Evolutionary conservation across 2,888 invertebrate genomes (phyloP), one percentile per base, ranked within the genome.

Genomic region (Apodemia duryi): DNA sequence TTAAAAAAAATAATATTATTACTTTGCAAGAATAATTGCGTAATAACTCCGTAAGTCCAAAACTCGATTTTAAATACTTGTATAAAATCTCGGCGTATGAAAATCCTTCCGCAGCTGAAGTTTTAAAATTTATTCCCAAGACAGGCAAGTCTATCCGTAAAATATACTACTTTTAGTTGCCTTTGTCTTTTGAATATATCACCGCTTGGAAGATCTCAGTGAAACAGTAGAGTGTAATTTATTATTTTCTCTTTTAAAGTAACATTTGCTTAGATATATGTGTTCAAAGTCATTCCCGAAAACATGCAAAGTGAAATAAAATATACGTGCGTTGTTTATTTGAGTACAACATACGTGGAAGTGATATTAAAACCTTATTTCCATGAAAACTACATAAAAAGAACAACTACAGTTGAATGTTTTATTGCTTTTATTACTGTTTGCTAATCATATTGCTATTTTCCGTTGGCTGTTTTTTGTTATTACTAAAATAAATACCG

Each of bases 81-180:
- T 11, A 57, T 57, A 32, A 57, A 57, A 32, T 57, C 57, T 35
- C 9, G 10, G 29, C 35, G 13, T 29, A 57, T 13, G 5, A 57
- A 57, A 32, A 32, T 57, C 57, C 35, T 51, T 51, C 49, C 49
- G n/a, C 49, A 57, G 32, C 32, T 57, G 57, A 32, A 57, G 57
- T 57, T 57, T 57, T 57, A 32, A 57, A 57, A 57, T 57, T 32
- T 57, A 54, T 57, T 57, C 49, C 49, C 57, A 57, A 57, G 28
- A 57, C 13, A 57, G 13, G 28, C 57, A 57, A 54, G 57, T 57
- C 29, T 57, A 57, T 57, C 29, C 54, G 28, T 32, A 29, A 57
- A 29, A 57, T 29, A 57, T 32, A 28, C 52, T 57, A 57, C 54
- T 57, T 57, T 21, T 32, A 21, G 28, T 57, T 57, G 54, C 9